Conservation (phyloP, 2,797 vertebrate genomes). For the Mormyrops boulengeri region DNA sequence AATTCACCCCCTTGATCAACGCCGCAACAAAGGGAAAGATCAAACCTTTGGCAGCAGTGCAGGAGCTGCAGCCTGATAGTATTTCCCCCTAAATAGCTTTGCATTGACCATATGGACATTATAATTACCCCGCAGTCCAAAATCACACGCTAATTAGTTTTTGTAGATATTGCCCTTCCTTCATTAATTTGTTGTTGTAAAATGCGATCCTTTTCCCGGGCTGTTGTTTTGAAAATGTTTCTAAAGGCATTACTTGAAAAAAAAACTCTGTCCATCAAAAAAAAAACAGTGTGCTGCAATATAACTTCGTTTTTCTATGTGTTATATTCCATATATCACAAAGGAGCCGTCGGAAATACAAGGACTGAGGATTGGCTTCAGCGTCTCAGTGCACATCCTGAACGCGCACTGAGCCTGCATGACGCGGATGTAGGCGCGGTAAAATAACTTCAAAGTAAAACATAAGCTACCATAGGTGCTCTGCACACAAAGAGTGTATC, state of each 20-base stretch:
- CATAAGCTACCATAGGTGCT: background rate
- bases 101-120: constrained; percentile 70
- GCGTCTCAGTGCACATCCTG: background rate
- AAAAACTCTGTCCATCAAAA: background rate
- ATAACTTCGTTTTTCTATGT: background rate
- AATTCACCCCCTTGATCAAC: constrained; percentile 66
- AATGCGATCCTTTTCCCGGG: constrained; percentile 13
- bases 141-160: constrained; percentile 36
- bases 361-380: background rate
- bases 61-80: constrained; percentile 46
- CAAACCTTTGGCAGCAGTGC: constrained; percentile 58
- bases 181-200: constrained; percentile 19
- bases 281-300: background rate
- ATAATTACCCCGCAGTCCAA: constrained; percentile 71
- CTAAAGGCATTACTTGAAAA: background rate
- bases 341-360: background rate
- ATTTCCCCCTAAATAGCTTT: constrained; percentile 48
- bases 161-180: constrained; percentile 25
- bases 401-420: background rate
- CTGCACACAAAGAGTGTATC: background rate
- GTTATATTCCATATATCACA: background rate
- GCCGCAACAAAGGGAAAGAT: constrained; percentile 55
- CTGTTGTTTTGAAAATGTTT: constrained; percentile 12
- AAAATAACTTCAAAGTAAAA: background rate
- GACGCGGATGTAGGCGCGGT: background rate